These are phyloP conservation scores for Brachypodius melanocephalos DNA, from an alignment of 2,113 vertebrate species.

Conservation along the genomic window DNA sequence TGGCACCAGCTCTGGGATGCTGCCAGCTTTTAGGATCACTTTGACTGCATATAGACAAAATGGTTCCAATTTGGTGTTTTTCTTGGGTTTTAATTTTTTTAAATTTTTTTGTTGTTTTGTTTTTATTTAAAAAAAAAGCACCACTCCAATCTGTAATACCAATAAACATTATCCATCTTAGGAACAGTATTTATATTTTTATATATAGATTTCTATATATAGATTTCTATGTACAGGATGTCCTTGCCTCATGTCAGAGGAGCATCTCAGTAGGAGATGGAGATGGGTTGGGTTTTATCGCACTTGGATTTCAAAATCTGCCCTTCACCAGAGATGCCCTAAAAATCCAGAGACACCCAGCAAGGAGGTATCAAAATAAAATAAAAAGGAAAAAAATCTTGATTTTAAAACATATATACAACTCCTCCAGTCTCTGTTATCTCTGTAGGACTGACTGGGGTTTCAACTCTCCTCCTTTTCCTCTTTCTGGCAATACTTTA, in stretches of 20 bases:
- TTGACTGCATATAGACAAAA: not conserved
- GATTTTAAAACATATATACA: slow-evolving; percentile 31
- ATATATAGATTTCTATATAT: slow-evolving; percentile 50
- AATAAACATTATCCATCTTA: slow-evolving; percentile 58
- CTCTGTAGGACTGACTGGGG: not conserved
- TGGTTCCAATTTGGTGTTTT: not conserved
- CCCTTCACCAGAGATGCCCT: slow-evolving; percentile 5
- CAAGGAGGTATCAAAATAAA: slow-evolving; percentile 2
- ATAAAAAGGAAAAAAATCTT: not conserved
- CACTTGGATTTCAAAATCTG: slow-evolving; percentile 42
- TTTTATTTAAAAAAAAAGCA: not conserved
- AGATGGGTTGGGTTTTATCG: not conserved
- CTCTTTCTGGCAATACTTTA: not conserved
- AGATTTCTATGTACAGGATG: slow-evolving; percentile 51
- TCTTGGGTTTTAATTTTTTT: not conserved
- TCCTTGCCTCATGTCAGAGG: not conserved
- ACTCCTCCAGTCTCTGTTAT: not conserved
- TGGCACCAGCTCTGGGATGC: not conserved
- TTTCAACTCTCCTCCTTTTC: not conserved
- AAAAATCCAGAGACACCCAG: slow-evolving; percentile 2
- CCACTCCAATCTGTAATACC: slow-evolving; percentile 51
- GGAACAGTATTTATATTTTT: slow-evolving; percentile 54
- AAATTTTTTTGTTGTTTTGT: not conserved
- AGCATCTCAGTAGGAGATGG: not conserved
- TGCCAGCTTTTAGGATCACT: not conserved